These are phyloP conservation scores for Sclerodermus sp. DNA, from an alignment of 2,888 invertebrate genomes.

Conservation along the genomic window DNA sequence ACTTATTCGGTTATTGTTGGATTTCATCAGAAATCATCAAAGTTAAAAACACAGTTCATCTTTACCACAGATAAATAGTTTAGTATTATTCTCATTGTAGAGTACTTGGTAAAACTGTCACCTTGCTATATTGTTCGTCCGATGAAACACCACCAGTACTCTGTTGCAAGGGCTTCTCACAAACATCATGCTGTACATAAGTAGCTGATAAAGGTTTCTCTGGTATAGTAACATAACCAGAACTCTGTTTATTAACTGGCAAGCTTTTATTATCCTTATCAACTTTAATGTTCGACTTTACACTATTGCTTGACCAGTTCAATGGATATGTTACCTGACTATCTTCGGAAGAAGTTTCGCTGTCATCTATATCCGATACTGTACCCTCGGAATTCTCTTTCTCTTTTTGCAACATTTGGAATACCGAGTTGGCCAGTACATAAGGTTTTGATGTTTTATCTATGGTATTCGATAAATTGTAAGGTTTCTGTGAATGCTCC, in stretches of 20 bases:
- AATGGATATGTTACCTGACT: conserved; percentile 18
- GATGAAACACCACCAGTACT: conserved; percentile 16
- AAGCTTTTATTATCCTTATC: conserved; percentile 17
- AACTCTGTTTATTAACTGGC: conserved; percentile 17
- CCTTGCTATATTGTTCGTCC: conserved; percentile 51
- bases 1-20: too few relatives aligned
- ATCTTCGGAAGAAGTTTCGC: conserved; percentile 18
- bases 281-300: conserved; percentile 7
- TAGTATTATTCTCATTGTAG: conserved; percentile 37
- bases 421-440: conserved; percentile 33
- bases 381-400: conserved; percentile 10
- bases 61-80: too few relatives aligned
- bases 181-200: conserved; percentile 37
- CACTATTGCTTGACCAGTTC: conserved; percentile 24
- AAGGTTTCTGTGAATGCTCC: conserved; percentile 2
- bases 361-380: conserved; percentile 11
- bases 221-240: conserved; percentile 45
- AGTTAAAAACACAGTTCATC: too few relatives aligned
- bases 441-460: conserved; percentile 29
- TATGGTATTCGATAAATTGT: neutral
- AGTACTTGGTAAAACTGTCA: conserved; percentile 44
- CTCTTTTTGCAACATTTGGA: conserved; percentile 35
- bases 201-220: conserved; percentile 30
- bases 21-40: too few relatives aligned
- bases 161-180: conserved; percentile 31